These are phyloP conservation scores for Thryonomys swinderianus DNA, from an alignment of 2,113 vertebrate genomes.

Conservation along the genomic window DNA sequence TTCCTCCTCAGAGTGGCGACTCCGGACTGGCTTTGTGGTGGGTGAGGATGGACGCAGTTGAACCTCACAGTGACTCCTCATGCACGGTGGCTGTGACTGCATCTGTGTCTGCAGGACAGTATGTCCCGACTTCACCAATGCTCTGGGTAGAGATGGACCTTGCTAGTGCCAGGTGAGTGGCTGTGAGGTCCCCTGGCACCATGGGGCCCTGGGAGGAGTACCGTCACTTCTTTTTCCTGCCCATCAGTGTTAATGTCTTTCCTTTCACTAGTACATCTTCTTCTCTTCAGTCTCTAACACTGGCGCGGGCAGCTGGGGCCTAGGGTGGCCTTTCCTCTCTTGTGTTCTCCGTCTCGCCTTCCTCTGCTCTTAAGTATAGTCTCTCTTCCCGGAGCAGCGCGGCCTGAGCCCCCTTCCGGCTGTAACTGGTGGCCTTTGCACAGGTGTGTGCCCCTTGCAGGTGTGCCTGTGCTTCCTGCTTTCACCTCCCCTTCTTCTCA, in stretches of 20 bases:
- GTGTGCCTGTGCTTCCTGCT: not conserved
- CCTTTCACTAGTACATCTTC: not conserved
- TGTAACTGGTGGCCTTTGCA: too few relatives aligned
- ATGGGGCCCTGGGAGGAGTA: not conserved
- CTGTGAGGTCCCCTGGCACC: not conserved
- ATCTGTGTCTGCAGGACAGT: not conserved
- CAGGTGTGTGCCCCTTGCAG: not conserved
- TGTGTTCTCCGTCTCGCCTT: rapidly evolving
- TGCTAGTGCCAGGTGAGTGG: not conserved
- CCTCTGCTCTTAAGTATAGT: not conserved
- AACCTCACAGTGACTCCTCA: not conserved
- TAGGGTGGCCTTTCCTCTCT: not conserved
- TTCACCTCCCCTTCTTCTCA: not conserved
- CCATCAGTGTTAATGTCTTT: too few relatives aligned
- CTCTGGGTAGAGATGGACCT: not conserved
- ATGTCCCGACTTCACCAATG: not conserved
- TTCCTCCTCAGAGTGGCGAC: not conserved
- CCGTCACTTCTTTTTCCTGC: not conserved
- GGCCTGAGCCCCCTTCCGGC: not conserved
- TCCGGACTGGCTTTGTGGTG: not conserved
- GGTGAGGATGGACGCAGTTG: not conserved
- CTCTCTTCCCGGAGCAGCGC: too few relatives aligned
- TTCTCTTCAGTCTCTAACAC: not conserved
- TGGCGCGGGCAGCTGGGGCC: not conserved
- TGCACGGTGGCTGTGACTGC: too few relatives aligned